phyloP scores from a whole-genome alignment of 2,113 vertebrate genomes.

The Phainopepla nitens region DNA sequence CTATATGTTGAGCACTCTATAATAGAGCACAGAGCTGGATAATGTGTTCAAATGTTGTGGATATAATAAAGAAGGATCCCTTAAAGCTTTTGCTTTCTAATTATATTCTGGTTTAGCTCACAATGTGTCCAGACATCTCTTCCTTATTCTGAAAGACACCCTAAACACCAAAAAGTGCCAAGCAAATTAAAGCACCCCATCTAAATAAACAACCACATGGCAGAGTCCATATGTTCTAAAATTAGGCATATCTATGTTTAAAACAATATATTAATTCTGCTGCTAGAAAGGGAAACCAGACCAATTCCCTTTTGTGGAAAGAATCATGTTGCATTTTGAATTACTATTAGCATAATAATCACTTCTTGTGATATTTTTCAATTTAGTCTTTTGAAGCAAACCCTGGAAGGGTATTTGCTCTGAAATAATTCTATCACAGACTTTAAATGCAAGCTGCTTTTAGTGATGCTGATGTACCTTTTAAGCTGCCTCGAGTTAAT shows the following conservation, averaged over 20 bases:
- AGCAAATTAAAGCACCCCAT: slow-evolving; percentile 43
- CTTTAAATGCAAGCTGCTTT: background rate
- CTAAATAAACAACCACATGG: slow-evolving; percentile 39
- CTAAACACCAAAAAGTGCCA: slow-evolving; percentile 47
- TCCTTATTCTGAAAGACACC: slow-evolving; percentile 34
- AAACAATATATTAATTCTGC: background rate
- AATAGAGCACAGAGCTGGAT: background rate
- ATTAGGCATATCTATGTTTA: slow-evolving; percentile 25
- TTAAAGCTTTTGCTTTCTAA: slow-evolving; percentile 24
- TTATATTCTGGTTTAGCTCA: slow-evolving; percentile 28
- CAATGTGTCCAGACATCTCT: slow-evolving; percentile 36
- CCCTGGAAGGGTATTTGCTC: background rate
- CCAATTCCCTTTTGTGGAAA: background rate
- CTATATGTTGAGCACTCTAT: background rate
- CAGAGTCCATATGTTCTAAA: slow-evolving; percentile 43
- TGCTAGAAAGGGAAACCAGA: background rate
- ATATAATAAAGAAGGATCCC: slow-evolving; percentile 31
- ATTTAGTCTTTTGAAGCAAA: background rate
- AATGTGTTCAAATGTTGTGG: background rate
- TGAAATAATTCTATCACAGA: background rate
- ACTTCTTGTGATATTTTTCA: background rate
- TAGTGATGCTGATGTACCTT: background rate
- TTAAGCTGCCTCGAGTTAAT: background rate
- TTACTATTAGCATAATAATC: background rate
- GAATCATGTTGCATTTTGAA: background rate